Base-by-base conservation (phyloP, 2,888 invertebrate species). In the Pollenia labialis region DNA sequence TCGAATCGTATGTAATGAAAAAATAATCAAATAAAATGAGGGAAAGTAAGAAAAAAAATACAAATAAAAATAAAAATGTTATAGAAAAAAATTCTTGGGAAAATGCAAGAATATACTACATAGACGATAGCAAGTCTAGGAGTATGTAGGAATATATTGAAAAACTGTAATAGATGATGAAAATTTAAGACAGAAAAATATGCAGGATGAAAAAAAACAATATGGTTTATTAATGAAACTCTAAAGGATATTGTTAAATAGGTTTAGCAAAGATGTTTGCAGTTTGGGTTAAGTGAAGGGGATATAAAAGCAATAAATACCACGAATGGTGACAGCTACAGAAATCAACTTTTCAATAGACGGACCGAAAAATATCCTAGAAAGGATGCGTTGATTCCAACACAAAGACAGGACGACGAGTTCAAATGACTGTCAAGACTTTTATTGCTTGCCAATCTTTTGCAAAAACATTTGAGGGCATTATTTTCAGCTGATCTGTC, bases 1-100 rank as follows among this genome's bases (percentile, higher is more conserved):
- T 68, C 76, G 52, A 46, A 74, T 66, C 7, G 66, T 72, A 44
- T 23, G 32, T 54, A 66, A 76, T 56, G 64, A 46, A 74, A 84
- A 72, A 72, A 68, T 72, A 77, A 71, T 77, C 56, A 72, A 79
- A 66, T 77, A 54, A 66, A 74, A 79, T 46, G 44, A 66, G 32
- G 12, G 79, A 64, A 75, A 58, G 62, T 46, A 46, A 23, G n/a
- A 10, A 81, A 42, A 54, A 50, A 62, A n/a, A 32, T 32, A 32
- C 0, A 32, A 6, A 32, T 32, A 32, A 6, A 7, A 14, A 58
- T 46, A 68, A 44, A 69, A 56, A 18, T 44, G 48, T 8, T 16
- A 40, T 9, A 60, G 58, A 68, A 56, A 54, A 48, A 66, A 46
- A 44, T 14, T 2, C 0, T 44, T 18, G 3, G n/a, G 54, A 56